A percentile compares a stretch with the other conserved stretches of the same genome.
Conservation (phyloP, 2,113 vertebrate species). For the Dipodomys ordii region DNA sequence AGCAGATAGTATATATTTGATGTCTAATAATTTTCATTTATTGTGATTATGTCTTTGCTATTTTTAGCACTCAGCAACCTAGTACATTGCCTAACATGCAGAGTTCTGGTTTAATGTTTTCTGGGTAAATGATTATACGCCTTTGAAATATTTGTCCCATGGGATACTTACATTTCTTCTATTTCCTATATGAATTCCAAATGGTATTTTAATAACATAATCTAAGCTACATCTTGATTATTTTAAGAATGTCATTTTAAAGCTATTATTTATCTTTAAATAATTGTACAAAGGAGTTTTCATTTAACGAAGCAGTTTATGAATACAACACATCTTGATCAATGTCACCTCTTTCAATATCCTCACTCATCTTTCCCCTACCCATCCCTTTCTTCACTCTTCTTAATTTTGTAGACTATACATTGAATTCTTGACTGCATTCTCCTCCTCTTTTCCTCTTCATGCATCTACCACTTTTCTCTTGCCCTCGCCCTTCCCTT, state of each 20-base stretch:
- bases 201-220: background rate
- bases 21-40: background rate
- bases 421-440: too few relatives aligned
- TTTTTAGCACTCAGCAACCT: background rate
- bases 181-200: background rate
- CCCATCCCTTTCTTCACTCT: too few relatives aligned
- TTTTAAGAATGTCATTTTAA: background rate
- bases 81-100: background rate
- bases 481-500: too few relatives aligned
- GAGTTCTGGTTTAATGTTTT: background rate
- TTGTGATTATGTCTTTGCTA: background rate
- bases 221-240: background rate
- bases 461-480: too few relatives aligned
- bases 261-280: background rate
- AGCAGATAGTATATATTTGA: background rate
- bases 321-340: too few relatives aligned
- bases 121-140: background rate
- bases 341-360: too few relatives aligned
- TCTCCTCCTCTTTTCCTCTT: too few relatives aligned
- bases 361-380: too few relatives aligned
- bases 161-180: background rate
- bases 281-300: too few relatives aligned
- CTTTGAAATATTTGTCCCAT: slow-evolving; percentile 21
- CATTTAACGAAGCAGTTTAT: too few relatives aligned
- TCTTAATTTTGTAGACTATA: too few relatives aligned